Base-by-base conservation (phyloP, 2,888 invertebrate species). In the Thysanoteuthis rhombus region DNA sequence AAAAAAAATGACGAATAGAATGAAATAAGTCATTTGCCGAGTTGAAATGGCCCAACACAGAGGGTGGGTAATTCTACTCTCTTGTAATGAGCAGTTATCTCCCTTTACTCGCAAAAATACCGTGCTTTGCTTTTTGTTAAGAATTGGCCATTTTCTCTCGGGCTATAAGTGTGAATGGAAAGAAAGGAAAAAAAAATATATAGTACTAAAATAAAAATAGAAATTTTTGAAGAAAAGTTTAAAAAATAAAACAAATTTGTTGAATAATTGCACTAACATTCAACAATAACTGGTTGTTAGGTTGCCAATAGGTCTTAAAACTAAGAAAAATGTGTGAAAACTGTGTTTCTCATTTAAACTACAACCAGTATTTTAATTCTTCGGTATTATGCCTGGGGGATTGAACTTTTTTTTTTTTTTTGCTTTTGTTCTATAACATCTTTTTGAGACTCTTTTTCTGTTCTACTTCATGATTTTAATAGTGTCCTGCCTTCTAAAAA, bases 11-110 rank as follows among this genome's bases (percentile, higher is more conserved):
- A 36, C 75, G 4, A 10, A 75, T 16, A 0, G 6, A 6, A 75
- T 16, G 36, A 75, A 75, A n/a, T 36, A n/a, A 16, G 75, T 36
- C n/a, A 75, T 75, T 75, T 75, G 75, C n/a, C 12, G 75, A 75
- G 12, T 75, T 75, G 16, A 75, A 75, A 75, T 75, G 75, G n/a
- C 36, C 19, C 75, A n/a, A n/a, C n/a, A 75, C 12, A 89, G 91
- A 94, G 75, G 93, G 75, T 25, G 40, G 89, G 92, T 94, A 32
- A 39, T 25, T 75, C 75, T 75, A 75, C n/a, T 16, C 75, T 75
- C n/a, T 75, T 75, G n/a, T 75, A 75, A 75, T 75, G 75, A 75
- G n/a, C n/a, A 75, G 75, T 75, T 75, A 25, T 75, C 75, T 75
- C 75, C 75, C 75, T 75, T 75, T 16, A 36, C n/a, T n/a, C 4